phyloP scores from a whole-genome alignment of 1,140 invertebrate species.

The Araneus ventricosus region DNA sequence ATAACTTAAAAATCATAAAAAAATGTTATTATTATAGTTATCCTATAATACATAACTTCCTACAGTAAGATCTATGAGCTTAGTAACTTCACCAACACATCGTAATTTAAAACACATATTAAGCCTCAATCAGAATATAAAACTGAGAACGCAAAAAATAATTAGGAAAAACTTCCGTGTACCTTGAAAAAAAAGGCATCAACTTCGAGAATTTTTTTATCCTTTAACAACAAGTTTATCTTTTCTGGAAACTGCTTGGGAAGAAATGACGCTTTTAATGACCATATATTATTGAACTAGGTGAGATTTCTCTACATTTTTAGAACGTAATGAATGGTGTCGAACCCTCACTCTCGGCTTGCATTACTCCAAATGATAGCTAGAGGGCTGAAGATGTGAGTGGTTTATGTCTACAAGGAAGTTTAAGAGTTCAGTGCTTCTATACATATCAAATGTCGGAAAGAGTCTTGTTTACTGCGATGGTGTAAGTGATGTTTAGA shows the following conservation, averaged over 20 bases:
- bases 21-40: no score
- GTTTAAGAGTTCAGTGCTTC: neutral
- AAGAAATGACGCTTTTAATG: neutral
- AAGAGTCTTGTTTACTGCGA: neutral
- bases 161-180: neutral
- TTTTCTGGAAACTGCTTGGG: neutral
- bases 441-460: neutral
- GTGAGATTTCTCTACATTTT: conserved; percentile 8
- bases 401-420: conserved; percentile 19
- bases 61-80: neutral
- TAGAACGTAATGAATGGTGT: conserved; percentile 22
- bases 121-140: neutral
- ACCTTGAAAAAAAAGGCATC: neutral
- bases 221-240: neutral
- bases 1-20: no score
- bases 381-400: neutral
- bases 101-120: neutral
- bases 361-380: neutral
- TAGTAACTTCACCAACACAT: neutral
- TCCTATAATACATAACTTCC: no score
- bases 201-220: neutral
- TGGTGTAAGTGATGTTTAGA: neutral
- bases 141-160: neutral
- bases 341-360: neutral
- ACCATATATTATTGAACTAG: neutral